A percentile compares a stretch with the other conserved stretches of the same genome.
These are phyloP conservation scores for Maconellicoccus hirsutus DNA, from an alignment of 1,140 invertebrate genomes.

Conservation along the genomic window DNA sequence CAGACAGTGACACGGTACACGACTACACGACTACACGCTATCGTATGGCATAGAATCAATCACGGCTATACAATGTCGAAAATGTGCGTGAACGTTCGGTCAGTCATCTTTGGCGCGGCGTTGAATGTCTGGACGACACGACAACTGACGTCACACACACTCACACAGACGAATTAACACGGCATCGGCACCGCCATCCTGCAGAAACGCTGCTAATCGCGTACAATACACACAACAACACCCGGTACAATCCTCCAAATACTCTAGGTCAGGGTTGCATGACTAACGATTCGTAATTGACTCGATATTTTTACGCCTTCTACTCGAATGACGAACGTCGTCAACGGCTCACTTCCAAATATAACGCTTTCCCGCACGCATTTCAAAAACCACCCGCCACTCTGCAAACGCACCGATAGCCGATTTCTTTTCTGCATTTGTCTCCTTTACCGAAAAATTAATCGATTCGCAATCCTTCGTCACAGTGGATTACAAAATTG, in stretches of 20 bases:
- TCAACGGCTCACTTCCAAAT: too few relatives aligned
- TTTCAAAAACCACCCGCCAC: too few relatives aligned
- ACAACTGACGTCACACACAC: neutral
- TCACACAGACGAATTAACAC: neutral
- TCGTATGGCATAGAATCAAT: neutral
- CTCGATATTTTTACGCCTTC: conserved; percentile 3
- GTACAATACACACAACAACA: too few relatives aligned
- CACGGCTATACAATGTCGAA: neutral
- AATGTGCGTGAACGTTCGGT: neutral
- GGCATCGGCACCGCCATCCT: neutral
- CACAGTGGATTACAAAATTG: too few relatives aligned
- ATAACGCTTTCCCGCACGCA: too few relatives aligned
- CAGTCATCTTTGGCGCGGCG: conserved; percentile 6
- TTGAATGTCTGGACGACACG: conserved; percentile 4
- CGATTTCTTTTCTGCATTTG: too few relatives aligned
- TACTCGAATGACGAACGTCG: too few relatives aligned
- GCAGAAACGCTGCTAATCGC: too few relatives aligned
- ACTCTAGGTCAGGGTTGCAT: conserved; percentile 2
- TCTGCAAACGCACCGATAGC: too few relatives aligned
- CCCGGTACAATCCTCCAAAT: neutral
- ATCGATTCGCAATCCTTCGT: too few relatives aligned
- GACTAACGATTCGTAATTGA: conserved; percentile 3
- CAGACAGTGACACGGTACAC: neutral
- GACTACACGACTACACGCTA: neutral
- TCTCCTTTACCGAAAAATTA: too few relatives aligned